Percentiles rank a stretch among this genome's conserved stretches.
Conservation (phyloP, 2,113 vertebrate genomes). For the Hemicordylus capensis region DNA sequence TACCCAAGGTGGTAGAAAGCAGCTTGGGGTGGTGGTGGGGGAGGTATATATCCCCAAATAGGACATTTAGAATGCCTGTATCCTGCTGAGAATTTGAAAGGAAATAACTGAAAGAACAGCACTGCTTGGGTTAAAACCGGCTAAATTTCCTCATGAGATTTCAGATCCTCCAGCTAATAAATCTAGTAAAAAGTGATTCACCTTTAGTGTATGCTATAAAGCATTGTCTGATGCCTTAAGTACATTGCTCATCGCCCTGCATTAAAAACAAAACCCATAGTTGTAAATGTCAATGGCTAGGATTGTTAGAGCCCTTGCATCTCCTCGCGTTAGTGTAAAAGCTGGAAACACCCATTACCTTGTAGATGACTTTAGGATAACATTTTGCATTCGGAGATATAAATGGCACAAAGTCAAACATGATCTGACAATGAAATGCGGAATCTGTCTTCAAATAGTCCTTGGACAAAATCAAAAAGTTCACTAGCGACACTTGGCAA, state of each 20-base stretch:
- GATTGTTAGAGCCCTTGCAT: conserved; percentile 75
- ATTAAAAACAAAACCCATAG: conserved; percentile 81
- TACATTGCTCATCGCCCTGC: conserved; percentile 81
- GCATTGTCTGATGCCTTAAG: conserved; percentile 79
- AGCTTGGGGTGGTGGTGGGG: conserved; percentile 54
- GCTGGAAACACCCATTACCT: conserved; percentile 76
- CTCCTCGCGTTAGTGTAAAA: conserved; percentile 66
- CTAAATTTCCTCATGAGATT: conserved; percentile 77
- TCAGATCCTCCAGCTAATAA: conserved; percentile 77
- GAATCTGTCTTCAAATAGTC: conserved; percentile 65
- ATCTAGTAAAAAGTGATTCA: conserved; percentile 80
- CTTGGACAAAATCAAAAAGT: conserved; percentile 63
- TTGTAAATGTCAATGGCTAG: conserved; percentile 84
- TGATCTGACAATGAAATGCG: conserved; percentile 67
- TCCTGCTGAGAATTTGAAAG: conserved; percentile 79
- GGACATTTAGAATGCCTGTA: conserved; percentile 63
- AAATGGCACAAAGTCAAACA: conserved; percentile 79
- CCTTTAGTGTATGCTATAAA: conserved; percentile 80
- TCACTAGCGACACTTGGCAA: conserved; percentile 47
- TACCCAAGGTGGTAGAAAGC: conserved; percentile 77
- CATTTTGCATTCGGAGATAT: conserved; percentile 75
- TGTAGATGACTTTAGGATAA: conserved; percentile 74
- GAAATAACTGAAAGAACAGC: conserved; percentile 72
- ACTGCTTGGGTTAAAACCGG: conserved; percentile 76
- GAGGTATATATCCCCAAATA: conserved; percentile 65